These are phyloP conservation scores for Drosophila bifasciata DNA, from an alignment of 1,140 invertebrate genomes.

Conservation along the genomic window DNA sequence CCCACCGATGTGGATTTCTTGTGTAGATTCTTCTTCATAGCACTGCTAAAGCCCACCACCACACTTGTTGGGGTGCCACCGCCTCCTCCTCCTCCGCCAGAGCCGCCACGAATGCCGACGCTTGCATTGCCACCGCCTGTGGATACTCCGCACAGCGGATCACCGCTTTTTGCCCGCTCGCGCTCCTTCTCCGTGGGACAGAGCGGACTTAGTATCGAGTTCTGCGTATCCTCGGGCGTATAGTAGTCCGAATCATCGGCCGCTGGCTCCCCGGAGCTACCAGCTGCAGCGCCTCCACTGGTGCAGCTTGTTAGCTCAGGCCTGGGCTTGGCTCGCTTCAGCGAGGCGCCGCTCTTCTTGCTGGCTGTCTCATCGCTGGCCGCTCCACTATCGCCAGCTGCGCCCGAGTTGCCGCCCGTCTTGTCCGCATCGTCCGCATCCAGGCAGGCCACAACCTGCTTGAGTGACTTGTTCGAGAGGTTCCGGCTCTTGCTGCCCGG, in stretches of 20 bases:
- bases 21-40: constrained; percentile 68
- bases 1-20: constrained; percentile 82
- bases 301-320: constrained; percentile 25
- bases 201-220: constrained; percentile 86
- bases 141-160: constrained; percentile 49
- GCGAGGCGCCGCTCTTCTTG: constrained; percentile 29
- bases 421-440: constrained; percentile 39
- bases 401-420: background rate
- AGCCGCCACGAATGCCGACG: constrained; percentile 16
- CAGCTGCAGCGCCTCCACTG: constrained; percentile 10
- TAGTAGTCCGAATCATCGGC: constrained; percentile 90
- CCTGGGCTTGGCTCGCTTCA: constrained; percentile 44
- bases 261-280: constrained; percentile 26
- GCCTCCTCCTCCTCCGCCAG: constrained; percentile 16
- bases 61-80: constrained; percentile 18
- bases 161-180: constrained; percentile 64
- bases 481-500: constrained; percentile 82
- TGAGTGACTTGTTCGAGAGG: constrained; percentile 57
- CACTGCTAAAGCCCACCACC: constrained; percentile 58
- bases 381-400: background rate
- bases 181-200: constrained; percentile 61
- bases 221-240: constrained; percentile 88
- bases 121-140: constrained; percentile 5
- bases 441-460: constrained; percentile 57
- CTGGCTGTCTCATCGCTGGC: constrained; percentile 30